Percentiles rank a stretch among this genome's conserved stretches.
Evolutionary conservation across 2,113 vertebrate species (phyloP).

Genomic region (Fukomys damarensis): DNA sequence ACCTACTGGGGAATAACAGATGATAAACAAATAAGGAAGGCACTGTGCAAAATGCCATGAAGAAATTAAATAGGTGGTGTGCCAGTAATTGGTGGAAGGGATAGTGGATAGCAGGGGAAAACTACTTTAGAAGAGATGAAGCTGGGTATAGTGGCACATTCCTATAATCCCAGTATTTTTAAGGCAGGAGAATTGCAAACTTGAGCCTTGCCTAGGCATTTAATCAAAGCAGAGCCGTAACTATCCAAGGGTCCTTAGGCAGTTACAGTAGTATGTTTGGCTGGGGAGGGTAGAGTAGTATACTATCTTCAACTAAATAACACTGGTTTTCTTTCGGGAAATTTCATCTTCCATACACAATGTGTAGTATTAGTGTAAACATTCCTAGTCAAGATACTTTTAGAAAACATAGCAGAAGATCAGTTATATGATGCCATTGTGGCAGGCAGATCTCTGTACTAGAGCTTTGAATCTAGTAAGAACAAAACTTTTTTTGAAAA

Average conservation of each 20-base stretch:
- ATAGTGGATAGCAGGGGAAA: not conserved
- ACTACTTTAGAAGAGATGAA: not conserved
- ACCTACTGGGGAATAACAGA: not conserved
- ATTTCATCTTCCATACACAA: not conserved
- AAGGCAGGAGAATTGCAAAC: not conserved
- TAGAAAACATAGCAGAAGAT: not conserved
- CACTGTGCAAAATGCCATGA: not conserved
- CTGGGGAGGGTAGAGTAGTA: too few species aligned
- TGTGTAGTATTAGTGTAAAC: not conserved
- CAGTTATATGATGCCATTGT: not conserved
- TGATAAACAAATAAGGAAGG: not conserved
- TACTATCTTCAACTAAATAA: conserved; percentile 7
- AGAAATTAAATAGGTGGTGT: not conserved
- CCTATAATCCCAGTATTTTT: not conserved
- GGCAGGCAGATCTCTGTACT: not conserved
- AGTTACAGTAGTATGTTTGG: not conserved
- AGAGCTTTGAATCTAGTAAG: not conserved
- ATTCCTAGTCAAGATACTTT: not conserved
- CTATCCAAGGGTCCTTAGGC: not conserved
- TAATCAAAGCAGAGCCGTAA: not conserved
- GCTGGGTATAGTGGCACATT: not conserved
- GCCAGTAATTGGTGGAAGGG: not conserved
- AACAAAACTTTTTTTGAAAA: not conserved
- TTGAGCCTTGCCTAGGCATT: not conserved
- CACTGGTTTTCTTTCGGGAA: not conserved